Percentiles rank a stretch among this genome's conserved stretches.
Conservation (phyloP, 2,888 invertebrate species). For the Drosophila borealis region DNA sequence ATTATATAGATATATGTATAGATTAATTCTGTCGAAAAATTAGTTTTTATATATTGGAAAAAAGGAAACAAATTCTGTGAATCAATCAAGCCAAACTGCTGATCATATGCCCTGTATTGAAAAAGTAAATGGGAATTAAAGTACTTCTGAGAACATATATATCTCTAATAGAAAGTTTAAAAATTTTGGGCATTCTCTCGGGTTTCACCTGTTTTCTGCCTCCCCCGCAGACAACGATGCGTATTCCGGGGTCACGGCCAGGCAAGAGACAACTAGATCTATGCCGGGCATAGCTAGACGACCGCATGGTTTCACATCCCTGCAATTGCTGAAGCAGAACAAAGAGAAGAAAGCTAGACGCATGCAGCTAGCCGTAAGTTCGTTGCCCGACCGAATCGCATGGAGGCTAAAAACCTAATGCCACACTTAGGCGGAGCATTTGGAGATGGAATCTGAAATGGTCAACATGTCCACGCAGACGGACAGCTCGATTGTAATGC, state of each 20-base stretch:
- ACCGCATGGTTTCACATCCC: neutral
- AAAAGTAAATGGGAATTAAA: too few species aligned
- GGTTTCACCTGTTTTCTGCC: neutral
- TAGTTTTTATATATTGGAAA: too few species aligned
- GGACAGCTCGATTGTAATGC: neutral
- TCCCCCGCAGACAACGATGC: neutral
- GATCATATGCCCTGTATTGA: too few species aligned
- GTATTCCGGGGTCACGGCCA: neutral
- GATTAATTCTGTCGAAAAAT: too few species aligned
- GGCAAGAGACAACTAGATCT: neutral
- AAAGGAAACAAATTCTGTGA: too few species aligned
- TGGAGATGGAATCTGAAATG: neutral
- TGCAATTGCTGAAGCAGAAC: slow-evolving; percentile 1
- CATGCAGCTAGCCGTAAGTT: neutral
- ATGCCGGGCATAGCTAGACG: neutral
- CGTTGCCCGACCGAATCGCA: neutral
- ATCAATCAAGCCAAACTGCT: too few species aligned
- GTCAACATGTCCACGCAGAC: neutral
- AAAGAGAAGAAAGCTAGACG: neutral
- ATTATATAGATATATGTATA: too few species aligned
- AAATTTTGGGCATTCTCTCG: too few species aligned
- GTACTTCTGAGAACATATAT: too few species aligned
- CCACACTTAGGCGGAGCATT: neutral
- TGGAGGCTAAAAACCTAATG: neutral
- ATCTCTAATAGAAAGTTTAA: too few species aligned